Evolutionary conservation across 2,797 vertebrate species (phyloP), one percentile per base, ranked within the genome.

Genomic region (Clarias laeviceps): DNA sequence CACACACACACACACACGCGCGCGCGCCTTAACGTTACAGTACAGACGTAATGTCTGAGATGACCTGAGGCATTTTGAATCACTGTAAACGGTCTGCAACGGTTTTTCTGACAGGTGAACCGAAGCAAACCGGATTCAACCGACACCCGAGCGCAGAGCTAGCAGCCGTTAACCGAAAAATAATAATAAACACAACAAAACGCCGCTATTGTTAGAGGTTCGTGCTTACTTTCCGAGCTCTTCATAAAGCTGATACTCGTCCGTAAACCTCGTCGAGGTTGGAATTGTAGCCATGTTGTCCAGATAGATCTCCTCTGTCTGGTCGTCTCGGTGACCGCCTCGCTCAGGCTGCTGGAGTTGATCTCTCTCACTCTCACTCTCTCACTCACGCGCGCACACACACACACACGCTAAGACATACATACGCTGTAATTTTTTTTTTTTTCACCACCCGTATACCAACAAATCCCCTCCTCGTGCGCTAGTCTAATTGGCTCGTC

Each of bases 211-310:
- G 56, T 82, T 72, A 65, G 29, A 80, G 65, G 80, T 2, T 61
- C 85, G 89, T 81, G 80, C 97, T 97, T 97, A 99, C 97, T 99
- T 98, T 95, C 97, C 97, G 91, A 99, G 97, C 92, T 98, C 97
- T 93, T 99, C 97, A 92, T 97, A 98, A 89, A 99, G 97, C 95
- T 98, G 97, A 89, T 98, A 97, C 89, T 99, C 97, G 94, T 99
- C 97, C 87, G 97, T 98, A 93, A 99, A 99, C 89, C 97, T 94
- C 92, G 97, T 99, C 88, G 95, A 98, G 94, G 96, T 97, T 88
- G 96, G 97, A 90, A 97, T 95, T 90, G 97, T 97, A 93, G 97
- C 96, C 97, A 98, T 98, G 96, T 96, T 94, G 94, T 82, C 80
- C 87, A 91, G 92, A 84, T 90, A 90, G 89, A 87, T 91, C 90